Base-by-base conservation (phyloP, 2,888 invertebrate species). In the Lymantria dispar region DNA sequence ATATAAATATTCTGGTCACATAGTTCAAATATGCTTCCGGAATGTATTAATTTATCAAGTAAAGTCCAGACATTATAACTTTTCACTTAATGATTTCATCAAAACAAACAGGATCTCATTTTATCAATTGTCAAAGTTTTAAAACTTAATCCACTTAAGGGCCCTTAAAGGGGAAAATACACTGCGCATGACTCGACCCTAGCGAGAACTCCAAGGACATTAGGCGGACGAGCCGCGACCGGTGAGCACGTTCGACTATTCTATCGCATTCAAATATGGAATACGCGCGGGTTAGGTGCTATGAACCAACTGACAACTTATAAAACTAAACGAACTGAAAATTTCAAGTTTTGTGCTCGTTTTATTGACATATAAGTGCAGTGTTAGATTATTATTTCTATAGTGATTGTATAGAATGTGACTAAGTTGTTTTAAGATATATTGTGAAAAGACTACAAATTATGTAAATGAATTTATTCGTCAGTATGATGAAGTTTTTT, bases 111-210 rank as follows among this genome's bases (percentile, higher is more conserved):
- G 80, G 77, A 82, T 86, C 82, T 82, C 82, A 40, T 40, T 14
- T 9, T 40, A 90, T 85, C 85, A 87, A 88, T 89, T 87, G 86
- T 87, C 83, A 82, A 89, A 89, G 85, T 90, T 89, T 87, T 85
- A 88, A 89, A 90, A 88, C 87, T 89, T 87, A 90, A 89, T 89
- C 87, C 87, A 87, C 85, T 87, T 86, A 85, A 81, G 86, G 79
- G 80, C 86, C 85, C 85, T 87, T 87, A 80, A 77, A 82, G 78
- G 76, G 73, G 73, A 74, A 77, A 74, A 70, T 71, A 72, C 70
- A 86, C 68, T 88, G 89, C 88, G 88, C 89, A 88, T 89, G 89
- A 78, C 87, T 63, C 75, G 74, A 74, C 76, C 83, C 85, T 81
- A 85, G 84, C 84, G 85, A 85, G 85, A 80, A 64, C 82, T 78